Evolutionary conservation across 2,888 invertebrate genomes (phyloP).

Genomic region (Ichneumon xanthorius): DNA sequence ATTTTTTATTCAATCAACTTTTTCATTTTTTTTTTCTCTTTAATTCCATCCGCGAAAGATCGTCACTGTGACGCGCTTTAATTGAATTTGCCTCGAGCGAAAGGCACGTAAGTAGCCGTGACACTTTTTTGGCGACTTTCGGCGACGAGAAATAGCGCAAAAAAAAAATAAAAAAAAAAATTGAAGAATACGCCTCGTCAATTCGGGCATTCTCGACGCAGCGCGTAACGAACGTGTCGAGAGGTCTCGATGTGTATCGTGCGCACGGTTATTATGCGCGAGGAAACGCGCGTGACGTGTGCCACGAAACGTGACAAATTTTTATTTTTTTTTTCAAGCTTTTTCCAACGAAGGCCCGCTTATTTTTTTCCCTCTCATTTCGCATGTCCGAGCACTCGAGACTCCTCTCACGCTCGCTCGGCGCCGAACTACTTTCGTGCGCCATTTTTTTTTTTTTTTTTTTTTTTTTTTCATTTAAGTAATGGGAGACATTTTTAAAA

Average conservation of each 20-base stretch:
- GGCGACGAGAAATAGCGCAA: neutral
- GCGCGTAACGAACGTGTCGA: conserved; percentile 20
- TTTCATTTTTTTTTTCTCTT: neutral
- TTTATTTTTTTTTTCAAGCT: neutral
- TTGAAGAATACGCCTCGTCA: neutral
- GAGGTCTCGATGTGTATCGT: conserved; percentile 18
- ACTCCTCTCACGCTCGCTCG: neutral
- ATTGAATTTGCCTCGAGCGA: conserved; percentile 7
- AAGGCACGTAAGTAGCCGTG: conserved; percentile 7
- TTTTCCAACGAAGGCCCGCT: neutral
- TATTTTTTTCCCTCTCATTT: neutral
- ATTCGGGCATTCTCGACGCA: neutral
- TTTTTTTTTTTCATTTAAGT: neutral
- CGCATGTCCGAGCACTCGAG: neutral
- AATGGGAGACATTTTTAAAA: neutral
- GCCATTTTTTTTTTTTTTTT: neutral
- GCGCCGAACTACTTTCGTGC: neutral
- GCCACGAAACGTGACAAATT: conserved; percentile 26
- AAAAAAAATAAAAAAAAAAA: neutral
- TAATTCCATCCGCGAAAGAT: conserved; percentile 7
- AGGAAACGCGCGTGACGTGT: conserved; percentile 35
- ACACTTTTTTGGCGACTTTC: conserved; percentile 5
- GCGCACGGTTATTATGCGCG: conserved; percentile 7
- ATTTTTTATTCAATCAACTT: conserved; percentile 1
- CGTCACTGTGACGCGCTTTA: neutral